These are phyloP conservation scores for Decapterus maruadsi DNA, from an alignment of 2,797 vertebrate genomes.

Conservation along the genomic window DNA sequence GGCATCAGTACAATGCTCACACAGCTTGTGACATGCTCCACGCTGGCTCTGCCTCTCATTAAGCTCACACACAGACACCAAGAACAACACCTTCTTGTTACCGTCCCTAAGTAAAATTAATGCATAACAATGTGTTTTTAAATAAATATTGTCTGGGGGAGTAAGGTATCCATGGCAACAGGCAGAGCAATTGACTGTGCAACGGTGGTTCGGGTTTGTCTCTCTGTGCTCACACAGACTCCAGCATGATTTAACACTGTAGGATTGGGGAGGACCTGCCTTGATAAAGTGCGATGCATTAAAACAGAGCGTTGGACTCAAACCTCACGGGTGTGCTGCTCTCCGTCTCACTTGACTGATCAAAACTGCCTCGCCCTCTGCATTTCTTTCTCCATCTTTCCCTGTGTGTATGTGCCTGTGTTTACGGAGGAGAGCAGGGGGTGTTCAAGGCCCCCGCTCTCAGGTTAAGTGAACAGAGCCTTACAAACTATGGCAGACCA, in stretches of 20 bases:
- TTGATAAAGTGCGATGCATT: constrained; percentile 41
- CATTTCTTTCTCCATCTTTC: not conserved
- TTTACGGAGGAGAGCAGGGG: constrained; percentile 3
- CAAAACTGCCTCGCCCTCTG: constrained; percentile 6
- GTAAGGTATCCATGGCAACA: constrained; percentile 74
- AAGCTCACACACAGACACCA: constrained; percentile 33
- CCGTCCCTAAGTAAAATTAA: constrained; percentile 45
- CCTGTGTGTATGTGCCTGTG: constrained; percentile 5
- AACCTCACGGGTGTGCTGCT: constrained; percentile 29
- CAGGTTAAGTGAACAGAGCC: constrained; percentile 47
- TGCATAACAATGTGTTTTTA: constrained; percentile 66
- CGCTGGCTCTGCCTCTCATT: constrained; percentile 29
- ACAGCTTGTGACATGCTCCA: constrained; percentile 12
- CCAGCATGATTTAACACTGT: constrained; percentile 45
- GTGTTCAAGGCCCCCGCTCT: constrained; percentile 17
- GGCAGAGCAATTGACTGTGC: constrained; percentile 55
- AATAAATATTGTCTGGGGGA: constrained; percentile 71
- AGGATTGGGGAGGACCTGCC: constrained; percentile 40
- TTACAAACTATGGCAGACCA: constrained; percentile 58
- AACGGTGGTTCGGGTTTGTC: constrained; percentile 50
- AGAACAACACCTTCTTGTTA: constrained; percentile 27
- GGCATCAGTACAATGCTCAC: constrained; percentile 1
- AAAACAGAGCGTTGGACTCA: constrained; percentile 29
- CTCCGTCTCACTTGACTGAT: constrained; percentile 28
- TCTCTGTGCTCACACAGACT: constrained; percentile 43